Base-by-base conservation (phyloP, 2,113 vertebrate species). In the Acrocephalus arundinaceus region DNA sequence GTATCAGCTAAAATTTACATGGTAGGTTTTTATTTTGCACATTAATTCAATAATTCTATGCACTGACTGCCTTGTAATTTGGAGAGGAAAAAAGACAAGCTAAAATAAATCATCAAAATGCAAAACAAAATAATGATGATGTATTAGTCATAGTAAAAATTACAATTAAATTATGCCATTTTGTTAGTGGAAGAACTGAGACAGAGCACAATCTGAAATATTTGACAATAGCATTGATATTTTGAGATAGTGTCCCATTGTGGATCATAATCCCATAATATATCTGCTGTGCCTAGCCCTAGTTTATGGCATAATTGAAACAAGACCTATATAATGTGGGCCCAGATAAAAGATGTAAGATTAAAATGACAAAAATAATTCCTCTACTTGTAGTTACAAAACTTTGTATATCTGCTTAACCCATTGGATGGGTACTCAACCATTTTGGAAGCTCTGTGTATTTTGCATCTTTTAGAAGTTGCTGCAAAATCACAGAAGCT, bases 41-140 rank as follows among this genome's bases (percentile, higher is more conserved):
- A 35, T n/a, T 35, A 52, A 45, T 71, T 73, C 13, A 85, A 8
- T 78, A 57, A 66, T 55, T 86, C 17, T 63, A 2, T 63, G 27
- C 4, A 22, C 31, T 83, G 13, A 31, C 14, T 76, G 19, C 49
- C 57, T 72, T 67, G 9, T 48, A 74, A 67, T 75, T 39, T 71
- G 15, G 10, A 15, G 11, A 12, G 5, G 3, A 0, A 3, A 20
- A 22, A 35, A 10, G 0, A 1, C 12, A n/a, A 81, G 59, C 7
- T 23, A 51, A 81, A 73, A 52, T 39, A 66, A 75, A 75, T 76
- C 4, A 46, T 30, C 6, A 77, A 94, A 73, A 77, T 57, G 28
- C 27, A 78, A 39, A 84, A 49, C 30, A 67, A 89, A 89, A 37
- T 10, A 37, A 39, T 0, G 3, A 57, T 25, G 7, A 37, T 74